A percentile compares a stretch with the other conserved stretches of the same genome.
Evolutionary conservation across 2,797 vertebrate species (phyloP).

Genomic region (Orientallactaga sibirica): DNA sequence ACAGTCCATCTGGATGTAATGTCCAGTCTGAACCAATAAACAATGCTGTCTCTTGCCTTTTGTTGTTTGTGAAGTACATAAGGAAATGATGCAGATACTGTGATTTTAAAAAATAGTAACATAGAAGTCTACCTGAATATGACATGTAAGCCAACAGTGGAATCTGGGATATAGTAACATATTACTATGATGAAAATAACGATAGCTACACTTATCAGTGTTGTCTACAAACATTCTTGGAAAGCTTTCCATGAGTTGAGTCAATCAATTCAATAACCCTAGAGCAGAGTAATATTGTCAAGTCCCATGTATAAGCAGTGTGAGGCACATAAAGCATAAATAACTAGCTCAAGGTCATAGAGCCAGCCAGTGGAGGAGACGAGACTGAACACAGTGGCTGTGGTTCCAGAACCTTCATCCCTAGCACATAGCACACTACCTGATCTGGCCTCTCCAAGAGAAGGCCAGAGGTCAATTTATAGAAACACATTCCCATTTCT

Average conservation of each 20-base stretch:
- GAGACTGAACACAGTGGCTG: not conserved
- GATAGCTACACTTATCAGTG: not conserved
- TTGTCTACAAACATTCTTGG: not conserved
- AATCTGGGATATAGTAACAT: not conserved
- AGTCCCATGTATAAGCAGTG: not conserved
- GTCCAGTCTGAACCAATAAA: not conserved
- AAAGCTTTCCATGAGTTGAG: not conserved
- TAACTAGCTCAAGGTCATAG: not conserved
- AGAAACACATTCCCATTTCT: not conserved
- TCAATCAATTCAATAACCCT: not conserved
- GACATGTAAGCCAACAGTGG: not conserved
- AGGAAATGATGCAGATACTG: not conserved
- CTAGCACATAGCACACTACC: not conserved
- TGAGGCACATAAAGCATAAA: not conserved
- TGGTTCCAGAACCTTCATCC: not conserved
- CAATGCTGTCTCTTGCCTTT: not conserved
- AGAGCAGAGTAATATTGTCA: not conserved
- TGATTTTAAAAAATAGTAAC: not conserved
- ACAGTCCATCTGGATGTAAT: not conserved
- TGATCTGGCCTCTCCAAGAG: not conserved
- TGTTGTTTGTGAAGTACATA: constrained; percentile 2
- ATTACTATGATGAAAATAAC: not conserved
- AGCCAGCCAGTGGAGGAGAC: not conserved
- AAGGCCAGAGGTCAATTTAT: not conserved
- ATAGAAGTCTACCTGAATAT: not conserved